phyloP scores from a whole-genome alignment of 2,797 vertebrate genomes.

The Sebastes paucispinis region DNA sequence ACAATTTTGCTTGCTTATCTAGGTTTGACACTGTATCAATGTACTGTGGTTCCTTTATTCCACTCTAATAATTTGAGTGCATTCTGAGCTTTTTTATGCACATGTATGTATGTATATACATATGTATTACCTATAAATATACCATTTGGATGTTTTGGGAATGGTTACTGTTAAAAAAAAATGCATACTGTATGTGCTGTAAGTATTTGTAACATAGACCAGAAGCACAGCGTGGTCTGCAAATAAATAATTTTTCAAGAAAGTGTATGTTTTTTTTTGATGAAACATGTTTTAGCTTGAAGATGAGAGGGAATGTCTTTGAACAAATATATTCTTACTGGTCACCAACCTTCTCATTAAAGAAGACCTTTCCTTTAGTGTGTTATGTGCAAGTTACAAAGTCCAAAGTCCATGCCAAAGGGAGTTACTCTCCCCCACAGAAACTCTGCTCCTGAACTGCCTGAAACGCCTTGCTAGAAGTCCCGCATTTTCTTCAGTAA shows the following conservation, averaged over 20 bases:
- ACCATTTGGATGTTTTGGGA: slow-evolving; percentile 74
- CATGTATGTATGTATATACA: slow-evolving; percentile 72
- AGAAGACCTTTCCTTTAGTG: not conserved
- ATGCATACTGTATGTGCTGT: slow-evolving; percentile 68
- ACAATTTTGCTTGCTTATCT: slow-evolving; percentile 50
- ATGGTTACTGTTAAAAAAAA: slow-evolving; percentile 68
- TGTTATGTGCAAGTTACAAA: no score
- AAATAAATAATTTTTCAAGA: slow-evolving; percentile 79
- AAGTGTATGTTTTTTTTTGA: not conserved
- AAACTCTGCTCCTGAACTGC: no score
- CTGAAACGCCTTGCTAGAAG: no score
- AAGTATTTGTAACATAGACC: slow-evolving; percentile 76
- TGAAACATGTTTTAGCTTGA: not conserved
- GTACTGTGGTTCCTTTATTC: slow-evolving; percentile 52
- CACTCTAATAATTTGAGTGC: slow-evolving; percentile 47
- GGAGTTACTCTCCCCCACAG: no score
- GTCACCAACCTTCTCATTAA: not conserved
- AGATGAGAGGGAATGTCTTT: not conserved
- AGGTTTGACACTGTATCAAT: slow-evolving; percentile 44
- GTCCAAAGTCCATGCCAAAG: no score
- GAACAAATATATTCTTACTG: not conserved
- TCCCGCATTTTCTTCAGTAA: no score
- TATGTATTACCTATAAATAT: slow-evolving; percentile 76
- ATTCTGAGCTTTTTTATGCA: slow-evolving; percentile 64
- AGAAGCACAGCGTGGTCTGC: slow-evolving; percentile 70